Evolutionary conservation across 2,113 vertebrate species (phyloP), one percentile per base, ranked within the genome.

Genomic region (Egretta garzetta): DNA sequence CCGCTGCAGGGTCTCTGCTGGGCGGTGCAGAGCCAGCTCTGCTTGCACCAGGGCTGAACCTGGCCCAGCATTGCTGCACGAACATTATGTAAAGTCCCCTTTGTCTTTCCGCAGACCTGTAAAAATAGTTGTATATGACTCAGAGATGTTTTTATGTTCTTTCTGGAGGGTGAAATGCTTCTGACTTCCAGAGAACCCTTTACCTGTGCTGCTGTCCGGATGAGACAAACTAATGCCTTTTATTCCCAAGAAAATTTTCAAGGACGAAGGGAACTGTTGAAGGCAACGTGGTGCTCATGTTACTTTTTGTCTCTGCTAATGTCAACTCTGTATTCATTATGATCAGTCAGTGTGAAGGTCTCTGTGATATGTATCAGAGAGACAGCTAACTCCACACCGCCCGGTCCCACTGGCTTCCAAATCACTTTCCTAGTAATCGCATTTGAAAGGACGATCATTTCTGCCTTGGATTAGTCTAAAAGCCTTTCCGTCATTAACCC

Each of bases 291-390:
- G 56, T 58, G 74, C 28, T 94, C 47, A 23, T 92, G 81, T 94
- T 88, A 94, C 76, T 93, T 97, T 96, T 88, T 91, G 82, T 94
- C 81, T 95, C 86, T 85, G 88, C 73, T 96, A 94, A 87, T 90
- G 95, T 95, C 97, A 96, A 93, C 93, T 97, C 52, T 93, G 88
- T 95, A 95, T 96, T 97, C 96, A 92, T 63, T 92, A 47, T 95
- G 89, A 95, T 88, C 96, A 94, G 90, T 62, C 92, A 96, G 75
- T 96, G 93, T 96, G 94, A 97, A 96, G 90, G 71, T 85, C 88
- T 87, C 80, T 91, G 71, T 90, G 86, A 94, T 94, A 52, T 8
- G 24, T 63, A 90, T 80, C 80, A 90, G 92, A 95, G 75, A 95
- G 88, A 91, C 84, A 94, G 94, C 64, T 96, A 88, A 94, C 84